Evolutionary conservation across 2,797 vertebrate genomes (phyloP), one percentile per base, ranked within the genome.

Genomic region (Halcyon chelicuti): DNA sequence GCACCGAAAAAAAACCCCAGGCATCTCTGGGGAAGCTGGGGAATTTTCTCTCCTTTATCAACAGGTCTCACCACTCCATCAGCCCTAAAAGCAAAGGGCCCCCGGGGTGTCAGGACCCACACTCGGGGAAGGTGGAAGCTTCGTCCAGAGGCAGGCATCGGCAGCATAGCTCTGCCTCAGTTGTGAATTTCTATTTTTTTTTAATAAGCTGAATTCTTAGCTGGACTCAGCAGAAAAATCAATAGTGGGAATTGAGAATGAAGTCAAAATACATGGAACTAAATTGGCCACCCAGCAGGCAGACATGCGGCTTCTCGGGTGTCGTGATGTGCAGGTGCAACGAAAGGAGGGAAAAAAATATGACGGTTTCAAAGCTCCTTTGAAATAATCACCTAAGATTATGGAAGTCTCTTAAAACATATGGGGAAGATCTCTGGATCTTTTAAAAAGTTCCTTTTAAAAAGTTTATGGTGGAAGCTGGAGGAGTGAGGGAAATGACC

Each of bases 181-280:
- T 21, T 91, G 55, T 67, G 74, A 75, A 8, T 19, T 60, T 19
- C 12, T 6, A 7, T 62, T 40, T 47, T 40, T 85, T 92, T 91
- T 83, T 75, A 89, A 92, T 86, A 83, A 90, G 92, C 49, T 55
- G 81, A 81, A 87, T 81, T 86, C 88, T 95, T 88, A 42, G 85
- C 61, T 93, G 78, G 70, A 80, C 75, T 62, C 3, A 3, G 76
- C 68, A 84, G 89, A 89, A 93, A 86, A 94, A 93, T 91, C 89
- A 78, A 94, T 86, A 67, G 87, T 1, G 2, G 61, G 83, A 83
- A 89, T 91, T 47, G 63, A 95, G 84, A 85, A 86, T 89, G 84
- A 74, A 57, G 93, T 76, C 71, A 72, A 91, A 89, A 92, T 80
- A 85, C 57, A 58, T 15, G 71, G 89, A 84, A 71, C 52, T 84